Percentiles rank a stretch among this genome's conserved stretches.
Evolutionary conservation across 2,113 vertebrate genomes (phyloP).

Genomic region (Boleophthalmus pectinirostris): DNA sequence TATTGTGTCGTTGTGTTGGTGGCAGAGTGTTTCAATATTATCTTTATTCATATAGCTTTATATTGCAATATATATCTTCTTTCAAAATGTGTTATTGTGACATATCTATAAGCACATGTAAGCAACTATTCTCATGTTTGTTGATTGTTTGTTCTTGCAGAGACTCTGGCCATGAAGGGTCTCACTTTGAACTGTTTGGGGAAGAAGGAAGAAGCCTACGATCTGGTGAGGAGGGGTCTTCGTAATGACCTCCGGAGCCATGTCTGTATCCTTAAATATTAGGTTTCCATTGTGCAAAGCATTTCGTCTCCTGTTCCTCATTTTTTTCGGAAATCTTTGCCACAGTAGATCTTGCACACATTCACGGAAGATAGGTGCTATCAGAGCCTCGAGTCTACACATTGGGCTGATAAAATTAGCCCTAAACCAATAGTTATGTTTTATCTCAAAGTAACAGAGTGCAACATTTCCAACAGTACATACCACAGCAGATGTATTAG

Average conservation of each 20-base stretch:
- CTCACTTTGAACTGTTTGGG: conserved; percentile 96
- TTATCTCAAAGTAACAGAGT: conserved; percentile 7
- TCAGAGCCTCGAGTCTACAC: conserved; percentile 26
- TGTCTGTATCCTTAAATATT: conserved; percentile 90
- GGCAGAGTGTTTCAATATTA: too few species aligned
- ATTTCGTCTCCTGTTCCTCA: conserved; percentile 4
- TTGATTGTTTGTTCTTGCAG: conserved; percentile 62
- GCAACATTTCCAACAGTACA: background rate
- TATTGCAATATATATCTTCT: too few species aligned
- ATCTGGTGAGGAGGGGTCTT: conserved; percentile 93
- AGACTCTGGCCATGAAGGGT: conserved; percentile 98
- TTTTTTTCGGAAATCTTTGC: background rate
- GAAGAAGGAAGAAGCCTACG: conserved; percentile 98
- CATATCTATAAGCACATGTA: too few species aligned
- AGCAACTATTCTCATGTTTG: background rate
- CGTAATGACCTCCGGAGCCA: conserved; percentile 98
- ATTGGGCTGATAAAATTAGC: conserved; percentile 7
- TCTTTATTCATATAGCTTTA: too few species aligned
- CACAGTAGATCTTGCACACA: conserved; percentile 29
- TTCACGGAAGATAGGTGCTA: conserved; percentile 23
- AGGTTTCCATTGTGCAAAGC: conserved; percentile 12
- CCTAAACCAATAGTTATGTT: background rate
- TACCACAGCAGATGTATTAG: background rate
- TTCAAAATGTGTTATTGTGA: too few species aligned
- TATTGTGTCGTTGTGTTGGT: too few species aligned